A percentile compares a stretch with the other conserved stretches of the same genome.
Conservation (phyloP, 2,888 invertebrate genomes). For the Hypolimnas misippus region DNA sequence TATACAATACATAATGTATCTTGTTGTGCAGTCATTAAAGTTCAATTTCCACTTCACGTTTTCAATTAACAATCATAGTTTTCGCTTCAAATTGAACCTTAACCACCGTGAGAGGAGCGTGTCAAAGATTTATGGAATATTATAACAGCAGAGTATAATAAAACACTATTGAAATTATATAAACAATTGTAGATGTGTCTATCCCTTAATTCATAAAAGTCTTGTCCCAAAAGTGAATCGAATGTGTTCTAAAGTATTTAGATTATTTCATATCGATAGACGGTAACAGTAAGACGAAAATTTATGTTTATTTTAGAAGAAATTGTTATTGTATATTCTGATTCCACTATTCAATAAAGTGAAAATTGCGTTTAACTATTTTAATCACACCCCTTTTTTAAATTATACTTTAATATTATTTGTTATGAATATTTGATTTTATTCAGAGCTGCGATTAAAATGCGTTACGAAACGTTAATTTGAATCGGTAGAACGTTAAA, state of each 20-base stretch:
- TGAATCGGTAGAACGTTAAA: constrained; percentile 12
- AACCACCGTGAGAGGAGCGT: constrained; percentile 27
- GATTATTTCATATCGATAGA: constrained; percentile 3
- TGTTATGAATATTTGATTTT: background rate
- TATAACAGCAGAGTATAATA: constrained; percentile 12
- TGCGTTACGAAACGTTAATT: constrained; percentile 26
- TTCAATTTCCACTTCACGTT: constrained; percentile 24
- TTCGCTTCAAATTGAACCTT: constrained; percentile 27
- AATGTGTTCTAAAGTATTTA: background rate
- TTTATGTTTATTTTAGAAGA: background rate
- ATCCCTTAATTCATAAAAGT: background rate
- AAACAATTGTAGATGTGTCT: constrained; percentile 14
- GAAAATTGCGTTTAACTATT: constrained; percentile 15
- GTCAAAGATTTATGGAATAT: constrained; percentile 22
- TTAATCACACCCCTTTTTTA: constrained; percentile 20
- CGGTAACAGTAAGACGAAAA: background rate
- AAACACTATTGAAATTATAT: constrained; percentile 23
- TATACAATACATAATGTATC: constrained; percentile 32
- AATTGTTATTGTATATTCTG: constrained; percentile 12
- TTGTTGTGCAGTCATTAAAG: constrained; percentile 26
- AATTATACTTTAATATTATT: constrained; percentile 4
- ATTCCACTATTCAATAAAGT: constrained; percentile 11
- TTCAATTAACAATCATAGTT: background rate
- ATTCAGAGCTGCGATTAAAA: constrained; percentile 21
- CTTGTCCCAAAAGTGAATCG: constrained; percentile 7